A percentile compares a stretch with the other conserved stretches of the same genome.
Conservation (phyloP, 2,113 vertebrate species). For the Pedionomus torquatus region DNA sequence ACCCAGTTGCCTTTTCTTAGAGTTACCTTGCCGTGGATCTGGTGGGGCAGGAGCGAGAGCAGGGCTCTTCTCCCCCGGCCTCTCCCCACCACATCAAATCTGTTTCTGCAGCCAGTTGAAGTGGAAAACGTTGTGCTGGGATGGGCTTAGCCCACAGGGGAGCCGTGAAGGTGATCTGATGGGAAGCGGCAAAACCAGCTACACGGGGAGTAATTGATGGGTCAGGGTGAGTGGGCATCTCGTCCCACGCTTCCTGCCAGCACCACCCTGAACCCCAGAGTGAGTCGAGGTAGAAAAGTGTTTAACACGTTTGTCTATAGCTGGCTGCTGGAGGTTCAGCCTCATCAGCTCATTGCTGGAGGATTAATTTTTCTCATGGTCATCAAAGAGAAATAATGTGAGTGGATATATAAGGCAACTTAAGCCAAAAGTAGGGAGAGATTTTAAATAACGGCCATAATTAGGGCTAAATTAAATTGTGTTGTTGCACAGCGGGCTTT, state of each 20-base stretch:
- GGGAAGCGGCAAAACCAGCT: neutral
- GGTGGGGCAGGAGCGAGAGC: neutral
- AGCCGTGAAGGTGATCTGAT: neutral
- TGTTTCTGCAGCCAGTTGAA: neutral
- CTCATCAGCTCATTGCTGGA: neutral
- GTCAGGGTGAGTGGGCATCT: neutral
- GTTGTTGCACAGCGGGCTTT: neutral
- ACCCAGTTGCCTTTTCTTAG: neutral
- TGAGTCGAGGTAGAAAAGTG: neutral
- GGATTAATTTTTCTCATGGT: neutral
- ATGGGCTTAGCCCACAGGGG: rapidly evolving
- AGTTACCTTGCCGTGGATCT: neutral
- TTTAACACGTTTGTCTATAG: neutral
- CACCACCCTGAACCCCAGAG: rapidly evolving
- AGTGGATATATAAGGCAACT: neutral
- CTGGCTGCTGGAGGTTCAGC: neutral
- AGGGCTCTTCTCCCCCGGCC: neutral
- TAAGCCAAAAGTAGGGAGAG: neutral
- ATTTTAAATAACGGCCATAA: neutral
- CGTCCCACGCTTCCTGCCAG: rapidly evolving
- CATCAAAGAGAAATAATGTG: neutral
- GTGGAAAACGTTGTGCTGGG: neutral
- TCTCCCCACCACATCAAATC: neutral
- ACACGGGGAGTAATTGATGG: neutral
- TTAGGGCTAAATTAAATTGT: neutral